Conservation (phyloP, 2,888 invertebrate species). For the Limnephilus rhombicus region DNA sequence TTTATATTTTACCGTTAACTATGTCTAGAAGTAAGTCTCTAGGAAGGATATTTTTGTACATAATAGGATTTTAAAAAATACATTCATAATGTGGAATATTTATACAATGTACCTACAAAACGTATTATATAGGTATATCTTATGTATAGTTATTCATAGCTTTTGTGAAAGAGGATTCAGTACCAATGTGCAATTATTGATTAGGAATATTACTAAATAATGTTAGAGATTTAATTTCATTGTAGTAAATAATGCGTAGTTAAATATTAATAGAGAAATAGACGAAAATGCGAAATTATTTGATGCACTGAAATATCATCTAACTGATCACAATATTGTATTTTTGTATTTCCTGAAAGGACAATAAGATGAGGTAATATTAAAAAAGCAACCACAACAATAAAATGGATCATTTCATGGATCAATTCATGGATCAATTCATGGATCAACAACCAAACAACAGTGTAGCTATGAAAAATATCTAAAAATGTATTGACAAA, state of each 20-base stretch:
- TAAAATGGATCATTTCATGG: background rate
- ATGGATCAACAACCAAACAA: background rate
- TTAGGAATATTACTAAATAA: background rate
- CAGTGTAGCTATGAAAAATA: background rate
- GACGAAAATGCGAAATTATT: background rate
- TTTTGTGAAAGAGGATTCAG: background rate
- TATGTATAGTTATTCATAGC: background rate
- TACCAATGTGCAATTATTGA: background rate
- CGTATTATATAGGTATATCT: background rate
- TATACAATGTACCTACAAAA: background rate
- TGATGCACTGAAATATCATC: background rate
- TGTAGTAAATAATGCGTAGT: background rate
- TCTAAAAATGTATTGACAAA: background rate
- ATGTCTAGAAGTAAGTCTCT: background rate
- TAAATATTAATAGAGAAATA: background rate
- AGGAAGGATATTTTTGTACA: slow-evolving; percentile 20
- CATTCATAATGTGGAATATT: background rate
- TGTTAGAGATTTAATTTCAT: background rate
- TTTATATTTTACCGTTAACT: background rate
- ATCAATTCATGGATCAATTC: background rate
- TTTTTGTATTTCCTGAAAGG: background rate
- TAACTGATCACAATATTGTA: background rate
- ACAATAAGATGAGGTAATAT: background rate
- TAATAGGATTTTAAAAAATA: background rate
- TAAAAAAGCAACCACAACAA: background rate